Evolutionary conservation across 2,888 invertebrate species (phyloP), one percentile per base, ranked within the genome.

Genomic region (Noctua janthina): DNA sequence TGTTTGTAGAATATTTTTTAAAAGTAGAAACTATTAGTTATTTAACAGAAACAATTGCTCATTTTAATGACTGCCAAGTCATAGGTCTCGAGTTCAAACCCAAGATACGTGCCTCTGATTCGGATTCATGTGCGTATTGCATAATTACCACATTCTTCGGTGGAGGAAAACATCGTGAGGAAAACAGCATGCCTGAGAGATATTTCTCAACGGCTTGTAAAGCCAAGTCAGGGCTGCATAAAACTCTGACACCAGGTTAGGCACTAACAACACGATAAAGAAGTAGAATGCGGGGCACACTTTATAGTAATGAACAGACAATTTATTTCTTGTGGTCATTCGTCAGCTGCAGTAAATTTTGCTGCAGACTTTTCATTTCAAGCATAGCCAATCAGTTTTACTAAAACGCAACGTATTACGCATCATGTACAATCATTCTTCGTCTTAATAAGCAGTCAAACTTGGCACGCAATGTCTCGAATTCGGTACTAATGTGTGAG

Each of bases 401-500:
- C 15, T 6, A 62, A 35, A n/a, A 35, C 23, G 35, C 46, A 59
- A 59, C 29, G 29, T 51, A 62, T 71, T 49, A 43, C 23, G 17
- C 54, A 71, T 71, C 11, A 54, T 68, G 39, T 17, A 49, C 39
- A 29, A 67, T 67, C 1, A 72, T 46, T 72, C 43, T n/a, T 51
- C 1, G 8, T 74, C 59, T 39, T 74, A 76, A 43, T 66, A 83
- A 72, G 35, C 74, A 17, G 39, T 62, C 29, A 77, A 74, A 81
- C 62, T 74, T 76, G 81, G 68, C 81, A 78, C 85, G 29, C 29
- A 46, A 49, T 69, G 51, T 64, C 29, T 76, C 73, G 69, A 84
- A 81, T 84, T 81, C 85, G 56, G 74, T 29, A 76, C 68, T 72
- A 87, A 81, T 72, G 64, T 73, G 79, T 51, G 84, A 84, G 82